A percentile compares a stretch with the other conserved stretches of the same genome.
phyloP scores from a whole-genome alignment of 2,113 vertebrate species.

The Heloderma charlesbogerti region DNA sequence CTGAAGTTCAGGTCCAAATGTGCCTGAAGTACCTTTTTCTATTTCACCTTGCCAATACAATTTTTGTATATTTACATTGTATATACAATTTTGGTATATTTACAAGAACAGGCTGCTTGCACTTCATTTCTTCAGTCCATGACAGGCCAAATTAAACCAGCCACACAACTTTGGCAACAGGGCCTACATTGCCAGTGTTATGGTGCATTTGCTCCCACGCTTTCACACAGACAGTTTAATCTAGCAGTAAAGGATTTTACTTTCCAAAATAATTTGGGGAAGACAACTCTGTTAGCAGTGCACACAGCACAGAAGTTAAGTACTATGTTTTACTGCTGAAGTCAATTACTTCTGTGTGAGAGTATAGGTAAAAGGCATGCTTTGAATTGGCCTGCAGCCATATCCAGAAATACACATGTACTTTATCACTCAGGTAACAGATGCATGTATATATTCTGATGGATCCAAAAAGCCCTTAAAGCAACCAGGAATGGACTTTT shows the following conservation, averaged over 20 bases:
- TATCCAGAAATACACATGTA: neutral
- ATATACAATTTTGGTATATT: neutral
- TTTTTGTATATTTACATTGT: neutral
- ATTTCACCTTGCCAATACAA: neutral
- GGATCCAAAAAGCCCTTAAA: neutral
- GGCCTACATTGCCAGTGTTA: neutral
- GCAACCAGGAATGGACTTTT: neutral
- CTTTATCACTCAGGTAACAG: neutral
- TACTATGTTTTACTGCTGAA: neutral
- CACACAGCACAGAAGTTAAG: neutral
- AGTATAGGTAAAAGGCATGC: neutral
- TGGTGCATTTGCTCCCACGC: neutral
- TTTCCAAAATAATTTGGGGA: neutral
- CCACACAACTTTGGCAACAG: neutral
- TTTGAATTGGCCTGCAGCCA: neutral
- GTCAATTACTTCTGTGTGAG: neutral
- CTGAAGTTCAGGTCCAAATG: neutral
- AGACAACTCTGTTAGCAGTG: too few species aligned
- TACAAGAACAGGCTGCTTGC: accelerated
- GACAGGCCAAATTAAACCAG: neutral
- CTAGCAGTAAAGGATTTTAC: neutral
- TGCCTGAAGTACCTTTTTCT: neutral
- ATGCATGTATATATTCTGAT: neutral
- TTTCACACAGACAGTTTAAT: neutral
- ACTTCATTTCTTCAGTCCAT: neutral